phyloP scores from a whole-genome alignment of 2,797 vertebrate species.

The Tamandua tetradactyla region DNA sequence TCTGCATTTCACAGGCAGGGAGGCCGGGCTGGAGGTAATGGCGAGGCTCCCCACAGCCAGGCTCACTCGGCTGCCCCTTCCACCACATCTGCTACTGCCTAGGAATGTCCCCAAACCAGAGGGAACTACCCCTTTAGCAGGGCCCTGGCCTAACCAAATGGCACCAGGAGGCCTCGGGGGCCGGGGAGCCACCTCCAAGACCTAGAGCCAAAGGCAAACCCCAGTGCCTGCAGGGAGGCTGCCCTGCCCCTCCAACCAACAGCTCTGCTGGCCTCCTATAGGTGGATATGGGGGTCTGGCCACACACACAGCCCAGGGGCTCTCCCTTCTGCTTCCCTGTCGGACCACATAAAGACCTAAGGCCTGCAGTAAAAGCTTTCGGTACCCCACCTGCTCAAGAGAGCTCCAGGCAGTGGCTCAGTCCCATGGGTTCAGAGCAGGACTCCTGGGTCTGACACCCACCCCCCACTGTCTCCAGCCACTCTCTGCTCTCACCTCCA shows the following conservation, averaged over 20 bases:
- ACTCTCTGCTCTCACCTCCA: neutral
- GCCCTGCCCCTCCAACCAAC: neutral
- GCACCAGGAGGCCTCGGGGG: neutral
- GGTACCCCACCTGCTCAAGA: neutral
- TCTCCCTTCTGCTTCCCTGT: no score
- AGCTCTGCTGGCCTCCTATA: neutral
- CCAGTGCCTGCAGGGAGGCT: accelerated
- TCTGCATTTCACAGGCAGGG: no score
- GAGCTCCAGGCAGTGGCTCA: no score
- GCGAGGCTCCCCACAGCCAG: accelerated
- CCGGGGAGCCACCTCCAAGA: neutral
- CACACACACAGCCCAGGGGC: accelerated
- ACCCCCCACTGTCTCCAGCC: accelerated
- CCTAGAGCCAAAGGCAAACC: neutral
- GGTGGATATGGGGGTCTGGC: neutral
- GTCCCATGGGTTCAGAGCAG: neutral
- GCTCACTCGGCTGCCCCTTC: neutral
- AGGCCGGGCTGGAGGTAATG: accelerated
- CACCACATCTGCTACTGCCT: no score
- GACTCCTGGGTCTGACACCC: accelerated
- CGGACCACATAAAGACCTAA: neutral
- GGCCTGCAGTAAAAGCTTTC: accelerated
- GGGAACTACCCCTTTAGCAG: neutral
- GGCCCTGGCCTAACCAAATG: neutral
- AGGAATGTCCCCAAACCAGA: neutral